Conservation (phyloP, 2,888 invertebrate species). For the Syrphus vitripennis region DNA sequence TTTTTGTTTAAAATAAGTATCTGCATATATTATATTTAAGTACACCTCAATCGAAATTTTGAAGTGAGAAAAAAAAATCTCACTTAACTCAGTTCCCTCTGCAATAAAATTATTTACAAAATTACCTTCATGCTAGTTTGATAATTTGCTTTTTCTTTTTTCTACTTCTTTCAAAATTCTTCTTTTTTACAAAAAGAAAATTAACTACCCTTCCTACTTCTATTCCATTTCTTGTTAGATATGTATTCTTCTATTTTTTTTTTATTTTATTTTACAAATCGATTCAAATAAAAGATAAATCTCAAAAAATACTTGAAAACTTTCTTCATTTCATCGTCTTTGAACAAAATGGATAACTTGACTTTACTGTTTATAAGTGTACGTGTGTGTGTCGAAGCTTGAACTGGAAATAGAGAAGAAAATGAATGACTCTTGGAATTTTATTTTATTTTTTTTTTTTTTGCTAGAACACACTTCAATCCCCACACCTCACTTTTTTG, state of each 20-base stretch:
- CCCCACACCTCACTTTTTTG: background rate
- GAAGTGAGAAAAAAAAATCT: background rate
- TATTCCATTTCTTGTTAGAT: background rate
- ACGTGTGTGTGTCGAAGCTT: background rate
- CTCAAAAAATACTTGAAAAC: constrained; percentile 36
- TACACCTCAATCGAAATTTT: background rate
- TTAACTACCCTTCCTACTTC: background rate
- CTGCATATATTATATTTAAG: too few relatives aligned
- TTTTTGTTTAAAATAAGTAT: too few relatives aligned
- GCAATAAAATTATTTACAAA: constrained; percentile 25
- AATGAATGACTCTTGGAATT: constrained; percentile 15
- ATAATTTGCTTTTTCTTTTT: background rate
- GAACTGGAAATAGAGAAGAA: background rate
- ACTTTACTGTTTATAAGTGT: background rate
- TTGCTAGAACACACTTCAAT: too few relatives aligned
- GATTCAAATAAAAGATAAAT: constrained; percentile 28
- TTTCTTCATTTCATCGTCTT: constrained; percentile 33
- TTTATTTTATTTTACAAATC: background rate
- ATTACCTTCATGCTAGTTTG: constrained; percentile 20
- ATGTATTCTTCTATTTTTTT: background rate
- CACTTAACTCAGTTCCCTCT: background rate
- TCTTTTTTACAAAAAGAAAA: background rate
- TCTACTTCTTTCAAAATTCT: background rate
- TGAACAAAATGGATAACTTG: constrained; percentile 14
- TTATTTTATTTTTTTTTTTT: background rate